Evolutionary conservation across 2,113 vertebrate genomes (phyloP), one percentile per base, ranked within the genome.

Genomic region (Tor tambroides): DNA sequence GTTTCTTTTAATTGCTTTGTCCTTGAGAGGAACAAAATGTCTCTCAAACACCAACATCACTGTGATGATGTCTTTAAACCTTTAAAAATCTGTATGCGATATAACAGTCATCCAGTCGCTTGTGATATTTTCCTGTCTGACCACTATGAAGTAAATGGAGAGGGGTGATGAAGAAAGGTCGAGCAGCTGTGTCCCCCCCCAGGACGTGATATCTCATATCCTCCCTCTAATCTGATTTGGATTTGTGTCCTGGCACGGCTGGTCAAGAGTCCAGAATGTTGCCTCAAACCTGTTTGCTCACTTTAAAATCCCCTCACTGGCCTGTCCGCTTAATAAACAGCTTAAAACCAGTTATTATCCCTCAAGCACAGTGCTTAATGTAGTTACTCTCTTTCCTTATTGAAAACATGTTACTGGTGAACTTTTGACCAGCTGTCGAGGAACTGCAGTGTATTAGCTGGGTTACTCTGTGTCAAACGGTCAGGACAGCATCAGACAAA

Each of bases 331-430:
- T 83, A 49, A 71, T 72, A 72, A 67, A 83, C 46, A 38, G 81
- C 43, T 71, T 35, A 54, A 83, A 72, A 72, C 46, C 28, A 4
- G 26, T 83, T 83, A 71, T 51, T 83, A 51, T 49, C 67, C 83
- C 69, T 59, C 67, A 19, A 74, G 69, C 69, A 26, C 49, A 23
- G 28, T 2, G 19, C 69, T 74, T 72, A 74, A 84, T 59, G 23
- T n/a, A 83, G 71, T 83, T 83, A 83, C 46, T 83, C 43, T 83
- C 26, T 67, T 49, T 67, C 43, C 28, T 54, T 71, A 71, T 72
- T 84, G 83, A 74, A 74, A 75, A 84, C 83, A 84, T 49, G 23
- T 74, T 54, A 74, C 10, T 84, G 83, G 69, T 84, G 83, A 84
- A 84, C 83, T 84, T 84, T 74, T 84, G 83, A 84, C 83, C 83